Conservation (phyloP, 2,888 invertebrate species). For the Dasypogon diadema region DNA sequence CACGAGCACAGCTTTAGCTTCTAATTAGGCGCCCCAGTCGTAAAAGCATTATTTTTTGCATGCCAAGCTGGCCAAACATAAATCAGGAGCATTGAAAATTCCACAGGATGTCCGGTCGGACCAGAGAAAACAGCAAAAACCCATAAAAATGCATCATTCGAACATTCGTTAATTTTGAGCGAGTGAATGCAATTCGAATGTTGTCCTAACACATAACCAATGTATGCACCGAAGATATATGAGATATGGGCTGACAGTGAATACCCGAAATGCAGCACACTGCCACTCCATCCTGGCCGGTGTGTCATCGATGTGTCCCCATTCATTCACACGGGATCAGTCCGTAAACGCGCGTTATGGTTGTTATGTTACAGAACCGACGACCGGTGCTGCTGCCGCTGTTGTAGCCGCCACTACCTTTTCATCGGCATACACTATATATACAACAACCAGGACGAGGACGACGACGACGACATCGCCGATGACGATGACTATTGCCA, state of each 20-base stretch:
- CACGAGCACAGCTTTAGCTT: constrained; percentile 34
- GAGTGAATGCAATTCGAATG: constrained; percentile 54
- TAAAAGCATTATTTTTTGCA: constrained; percentile 44
- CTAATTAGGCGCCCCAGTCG: constrained; percentile 40
- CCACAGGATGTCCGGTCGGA: constrained; percentile 53
- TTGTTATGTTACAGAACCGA: not conserved
- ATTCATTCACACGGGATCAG: constrained; percentile 25
- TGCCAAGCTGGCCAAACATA: constrained; percentile 37
- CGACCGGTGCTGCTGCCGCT: not conserved
- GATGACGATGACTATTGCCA: constrained; percentile 48
- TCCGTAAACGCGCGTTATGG: not conserved
- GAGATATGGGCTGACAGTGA: constrained; percentile 39
- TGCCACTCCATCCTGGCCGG: constrained; percentile 27
- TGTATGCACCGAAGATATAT: constrained; percentile 39
- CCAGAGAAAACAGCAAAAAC: constrained; percentile 66
- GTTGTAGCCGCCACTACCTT: not conserved
- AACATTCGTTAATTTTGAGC: constrained; percentile 57
- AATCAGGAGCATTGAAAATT: constrained; percentile 55
- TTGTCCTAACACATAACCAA: constrained; percentile 39
- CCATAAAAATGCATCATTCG: constrained; percentile 68
- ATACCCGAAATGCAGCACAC: constrained; percentile 23
- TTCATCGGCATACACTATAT: too few species aligned
- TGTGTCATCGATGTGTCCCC: constrained; percentile 31
- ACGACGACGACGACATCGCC: not conserved
- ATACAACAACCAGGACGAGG: not conserved